Evolutionary conservation across 2,888 invertebrate species (phyloP).

Genomic region (Tiliacea citrago): DNA sequence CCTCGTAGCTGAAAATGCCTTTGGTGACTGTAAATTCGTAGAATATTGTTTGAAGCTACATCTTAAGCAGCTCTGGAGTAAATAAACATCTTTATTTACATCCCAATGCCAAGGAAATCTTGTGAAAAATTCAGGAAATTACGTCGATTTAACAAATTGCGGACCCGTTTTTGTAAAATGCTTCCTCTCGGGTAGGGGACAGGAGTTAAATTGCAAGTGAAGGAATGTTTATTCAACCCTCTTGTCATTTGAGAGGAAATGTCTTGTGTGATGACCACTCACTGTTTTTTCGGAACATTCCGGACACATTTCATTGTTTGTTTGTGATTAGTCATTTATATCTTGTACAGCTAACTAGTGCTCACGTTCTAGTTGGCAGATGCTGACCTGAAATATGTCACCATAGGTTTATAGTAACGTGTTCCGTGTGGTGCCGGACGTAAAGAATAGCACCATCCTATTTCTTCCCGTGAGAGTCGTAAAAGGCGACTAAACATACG

Average conservation of each 20-base stretch:
- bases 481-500: too few relatives aligned
- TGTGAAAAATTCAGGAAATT: slow-evolving; percentile 68
- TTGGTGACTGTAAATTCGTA: neutral
- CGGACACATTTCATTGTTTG: neutral
- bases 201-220: slow-evolving; percentile 14
- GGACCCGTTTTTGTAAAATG: slow-evolving; percentile 54
- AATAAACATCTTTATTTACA: slow-evolving; percentile 58
- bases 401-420: slow-evolving; percentile 4
- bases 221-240: slow-evolving; percentile 4
- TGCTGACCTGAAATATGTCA: neutral
- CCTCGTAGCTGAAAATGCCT: neutral
- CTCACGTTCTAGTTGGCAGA: neutral
- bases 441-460: too few relatives aligned
- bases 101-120: slow-evolving; percentile 62
- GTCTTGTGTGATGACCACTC: neutral
- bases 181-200: neutral
- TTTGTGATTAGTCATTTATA: slow-evolving; percentile 7
- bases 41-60: slow-evolving; percentile 7
- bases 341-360: too few relatives aligned
- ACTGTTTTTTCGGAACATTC: neutral
- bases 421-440: too few relatives aligned
- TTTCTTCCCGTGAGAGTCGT: too few relatives aligned
- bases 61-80: slow-evolving; percentile 29
- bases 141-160: slow-evolving; percentile 66
- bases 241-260: neutral